A percentile compares a stretch with the other conserved stretches of the same genome.
phyloP scores from a whole-genome alignment of 2,113 vertebrate genomes.

The Phylloscopus whistleri region DNA sequence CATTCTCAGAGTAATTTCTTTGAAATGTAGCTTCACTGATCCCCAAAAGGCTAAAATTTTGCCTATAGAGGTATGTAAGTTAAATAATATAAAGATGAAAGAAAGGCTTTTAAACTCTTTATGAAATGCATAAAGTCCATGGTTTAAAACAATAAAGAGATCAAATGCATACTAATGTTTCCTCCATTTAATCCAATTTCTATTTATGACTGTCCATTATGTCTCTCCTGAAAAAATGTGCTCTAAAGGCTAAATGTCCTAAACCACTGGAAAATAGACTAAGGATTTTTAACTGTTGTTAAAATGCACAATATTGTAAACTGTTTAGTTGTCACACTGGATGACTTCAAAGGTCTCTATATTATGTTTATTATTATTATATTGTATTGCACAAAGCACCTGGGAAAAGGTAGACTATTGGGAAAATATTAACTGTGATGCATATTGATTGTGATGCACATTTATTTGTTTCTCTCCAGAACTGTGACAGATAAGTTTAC shows the following conservation, averaged over 20 bases:
- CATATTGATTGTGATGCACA: background rate
- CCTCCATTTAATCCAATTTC: background rate
- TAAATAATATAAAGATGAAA: background rate
- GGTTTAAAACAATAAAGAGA: background rate
- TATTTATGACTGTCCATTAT: background rate
- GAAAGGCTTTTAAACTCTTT: background rate
- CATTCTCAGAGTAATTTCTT: background rate
- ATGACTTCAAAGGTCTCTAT: background rate
- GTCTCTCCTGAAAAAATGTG: background rate
- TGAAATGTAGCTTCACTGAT: background rate
- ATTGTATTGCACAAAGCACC: background rate
- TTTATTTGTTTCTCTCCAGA: background rate
- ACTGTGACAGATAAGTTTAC: background rate
- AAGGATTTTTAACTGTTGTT: background rate
- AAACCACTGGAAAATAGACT: background rate
- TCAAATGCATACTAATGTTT: background rate
- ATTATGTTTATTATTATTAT: background rate
- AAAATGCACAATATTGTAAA: background rate
- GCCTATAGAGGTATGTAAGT: background rate
- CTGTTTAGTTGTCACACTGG: background rate
- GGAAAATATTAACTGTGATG: background rate
- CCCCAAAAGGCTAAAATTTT: background rate
- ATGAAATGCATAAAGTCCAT: background rate
- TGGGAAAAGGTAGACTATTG: background rate
- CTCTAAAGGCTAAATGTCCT: background rate